Evolutionary conservation across 2,797 vertebrate species (phyloP).

Genomic region (Clarias platycephalus): DNA sequence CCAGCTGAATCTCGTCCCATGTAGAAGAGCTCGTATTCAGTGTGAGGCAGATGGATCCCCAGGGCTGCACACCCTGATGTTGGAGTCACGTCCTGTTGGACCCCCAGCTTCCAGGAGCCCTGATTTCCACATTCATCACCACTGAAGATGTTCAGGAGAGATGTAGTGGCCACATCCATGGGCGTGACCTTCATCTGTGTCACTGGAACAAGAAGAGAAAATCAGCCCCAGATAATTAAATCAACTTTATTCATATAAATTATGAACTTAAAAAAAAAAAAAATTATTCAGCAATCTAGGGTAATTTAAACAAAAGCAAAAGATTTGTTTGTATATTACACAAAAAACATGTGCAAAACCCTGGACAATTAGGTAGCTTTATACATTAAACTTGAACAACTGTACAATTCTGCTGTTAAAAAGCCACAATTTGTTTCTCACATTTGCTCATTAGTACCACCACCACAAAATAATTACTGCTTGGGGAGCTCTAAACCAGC

Average conservation of each 20-base stretch:
- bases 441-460: not conserved
- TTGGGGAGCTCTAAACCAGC: not conserved
- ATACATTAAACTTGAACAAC: not conserved
- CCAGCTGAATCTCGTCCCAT: constrained; percentile 79
- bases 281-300: not conserved
- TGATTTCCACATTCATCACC: constrained; percentile 80
- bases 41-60: constrained; percentile 86
- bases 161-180: constrained; percentile 83
- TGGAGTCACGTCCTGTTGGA: constrained; percentile 83
- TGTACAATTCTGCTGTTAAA: not conserved
- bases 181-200: constrained; percentile 87
- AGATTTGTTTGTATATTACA: not conserved
- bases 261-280: no score
- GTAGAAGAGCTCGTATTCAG: constrained; percentile 85
- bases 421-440: constrained; percentile 7
- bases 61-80: constrained; percentile 83
- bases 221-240: not conserved
- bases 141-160: constrained; percentile 81
- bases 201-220: constrained; percentile 65
- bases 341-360: not conserved
- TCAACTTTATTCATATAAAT: no score
- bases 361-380: not conserved
- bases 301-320: not conserved
- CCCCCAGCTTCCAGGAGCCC: constrained; percentile 81
- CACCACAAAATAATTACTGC: constrained; percentile 6